A percentile compares a stretch with the other conserved stretches of the same genome.
These are phyloP conservation scores for Madoqua kirkii DNA, from an alignment of 2,113 vertebrate genomes.

Conservation along the genomic window DNA sequence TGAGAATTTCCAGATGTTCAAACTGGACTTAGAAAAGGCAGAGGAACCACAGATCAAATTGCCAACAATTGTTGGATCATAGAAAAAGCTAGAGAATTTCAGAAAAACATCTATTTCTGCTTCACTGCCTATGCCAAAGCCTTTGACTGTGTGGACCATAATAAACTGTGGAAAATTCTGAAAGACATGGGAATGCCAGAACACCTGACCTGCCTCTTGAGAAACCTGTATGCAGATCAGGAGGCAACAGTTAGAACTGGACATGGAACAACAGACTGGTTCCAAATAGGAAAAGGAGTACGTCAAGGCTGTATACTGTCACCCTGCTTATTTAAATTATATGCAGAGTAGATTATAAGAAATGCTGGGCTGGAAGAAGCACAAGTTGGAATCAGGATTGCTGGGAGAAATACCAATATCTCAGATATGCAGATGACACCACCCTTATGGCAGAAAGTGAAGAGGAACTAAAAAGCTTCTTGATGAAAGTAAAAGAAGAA, in stretches of 20 bases:
- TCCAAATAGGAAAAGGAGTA: not conserved
- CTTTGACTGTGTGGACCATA: not conserved
- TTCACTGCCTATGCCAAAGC: not conserved
- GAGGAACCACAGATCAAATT: not conserved
- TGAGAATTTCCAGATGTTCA: not conserved
- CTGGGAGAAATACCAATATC: not conserved
- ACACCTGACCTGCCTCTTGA: not conserved
- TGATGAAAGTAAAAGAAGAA: not conserved
- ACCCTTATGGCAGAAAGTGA: not conserved
- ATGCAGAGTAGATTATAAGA: rapidly evolving
- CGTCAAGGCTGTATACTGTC: not conserved
- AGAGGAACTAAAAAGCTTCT: not conserved
- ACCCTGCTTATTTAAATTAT: not conserved
- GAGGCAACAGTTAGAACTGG: not conserved
- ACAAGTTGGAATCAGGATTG: not conserved
- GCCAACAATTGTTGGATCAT: not conserved
- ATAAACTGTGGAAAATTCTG: not conserved
- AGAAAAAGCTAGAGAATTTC: not conserved
- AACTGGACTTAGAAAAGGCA: not conserved
- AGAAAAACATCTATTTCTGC: not conserved
- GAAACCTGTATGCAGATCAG: not conserved
- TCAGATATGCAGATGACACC: not conserved
- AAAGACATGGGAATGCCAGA: not conserved
- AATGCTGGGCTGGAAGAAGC: not conserved
- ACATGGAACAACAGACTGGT: not conserved